phyloP scores from a whole-genome alignment of 2,888 invertebrate species.

The Leucophenga montana region DNA sequence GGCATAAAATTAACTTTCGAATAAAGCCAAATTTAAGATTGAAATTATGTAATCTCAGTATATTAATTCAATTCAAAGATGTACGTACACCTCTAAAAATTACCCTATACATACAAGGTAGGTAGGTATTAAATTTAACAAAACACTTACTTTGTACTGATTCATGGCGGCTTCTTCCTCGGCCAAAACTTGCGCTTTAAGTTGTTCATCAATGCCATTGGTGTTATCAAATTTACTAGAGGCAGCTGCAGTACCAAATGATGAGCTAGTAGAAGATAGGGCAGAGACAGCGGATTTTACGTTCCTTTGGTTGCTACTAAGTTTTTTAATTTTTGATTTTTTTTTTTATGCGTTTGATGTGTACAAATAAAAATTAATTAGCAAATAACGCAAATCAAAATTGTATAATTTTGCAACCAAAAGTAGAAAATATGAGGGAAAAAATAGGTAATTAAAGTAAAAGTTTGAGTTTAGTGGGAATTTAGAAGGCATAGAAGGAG shows the following conservation, averaged over 20 bases:
- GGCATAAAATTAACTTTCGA: too few relatives aligned
- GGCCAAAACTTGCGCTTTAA: constrained; percentile 90
- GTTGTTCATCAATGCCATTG: constrained; percentile 88
- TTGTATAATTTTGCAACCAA: constrained; percentile 23
- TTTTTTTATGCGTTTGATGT: constrained; percentile 27
- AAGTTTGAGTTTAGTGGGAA: constrained; percentile 3
- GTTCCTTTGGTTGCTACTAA: constrained; percentile 87
- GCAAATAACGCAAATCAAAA: constrained; percentile 29
- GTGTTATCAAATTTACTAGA: constrained; percentile 81
- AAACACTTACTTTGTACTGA: constrained; percentile 88
- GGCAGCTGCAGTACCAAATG: constrained; percentile 88
- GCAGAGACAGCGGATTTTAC: constrained; percentile 91
- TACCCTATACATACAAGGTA: too few relatives aligned
- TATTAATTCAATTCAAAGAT: too few relatives aligned
- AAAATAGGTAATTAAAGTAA: constrained; percentile 38
- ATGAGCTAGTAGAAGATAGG: constrained; percentile 88
- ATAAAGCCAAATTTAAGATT: too few relatives aligned
- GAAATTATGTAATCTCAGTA: too few relatives aligned
- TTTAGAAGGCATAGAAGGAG: not conserved
- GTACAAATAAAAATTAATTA: constrained; percentile 34
- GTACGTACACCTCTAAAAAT: too few relatives aligned
- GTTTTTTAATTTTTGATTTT: constrained; percentile 40
- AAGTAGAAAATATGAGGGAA: constrained; percentile 18
- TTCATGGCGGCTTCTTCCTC: constrained; percentile 98
- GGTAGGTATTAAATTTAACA: constrained; percentile 8